Percentiles rank a stretch among this genome's conserved stretches.
These are phyloP conservation scores for Athalia rosae DNA, from an alignment of 2,888 invertebrate genomes.

Conservation along the genomic window DNA sequence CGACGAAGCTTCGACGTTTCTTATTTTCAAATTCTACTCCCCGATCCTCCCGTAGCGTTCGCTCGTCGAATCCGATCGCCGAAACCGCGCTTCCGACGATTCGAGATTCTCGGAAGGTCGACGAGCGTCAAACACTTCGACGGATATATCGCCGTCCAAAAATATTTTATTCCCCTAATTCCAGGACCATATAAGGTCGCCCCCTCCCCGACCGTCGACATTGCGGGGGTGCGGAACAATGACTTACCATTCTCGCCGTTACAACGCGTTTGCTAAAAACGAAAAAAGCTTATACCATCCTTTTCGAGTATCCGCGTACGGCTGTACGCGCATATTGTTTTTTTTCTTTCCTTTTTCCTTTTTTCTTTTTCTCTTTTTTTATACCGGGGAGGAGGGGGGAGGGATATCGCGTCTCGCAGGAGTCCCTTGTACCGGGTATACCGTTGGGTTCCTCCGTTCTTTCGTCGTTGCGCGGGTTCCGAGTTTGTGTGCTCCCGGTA, in stretches of 20 bases:
- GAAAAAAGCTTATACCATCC: background rate
- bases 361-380: background rate
- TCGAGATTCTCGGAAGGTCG: no score
- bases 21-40: background rate
- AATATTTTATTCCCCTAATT: no score
- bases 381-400: conserved; percentile 5
- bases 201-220: no score
- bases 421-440: conserved; percentile 23
- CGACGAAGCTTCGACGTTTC: background rate
- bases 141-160: no score
- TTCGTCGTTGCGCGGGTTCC: conserved; percentile 30
- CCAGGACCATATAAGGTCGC: no score
- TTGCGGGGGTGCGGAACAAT: background rate
- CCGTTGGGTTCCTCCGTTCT: conserved; percentile 16
- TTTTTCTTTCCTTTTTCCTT: no score
- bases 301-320: no score
- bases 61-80: no score
- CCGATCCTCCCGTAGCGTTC: background rate
- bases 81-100: no score
- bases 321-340: no score
- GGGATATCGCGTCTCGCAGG: conserved; percentile 32
- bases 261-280: conserved; percentile 12
- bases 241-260: conserved; percentile 2
- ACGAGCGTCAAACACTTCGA: no score
- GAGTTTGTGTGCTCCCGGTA: conserved; percentile 24